phyloP scores from a whole-genome alignment of 1,140 invertebrate genomes.

The Scaptomyza montana region DNA sequence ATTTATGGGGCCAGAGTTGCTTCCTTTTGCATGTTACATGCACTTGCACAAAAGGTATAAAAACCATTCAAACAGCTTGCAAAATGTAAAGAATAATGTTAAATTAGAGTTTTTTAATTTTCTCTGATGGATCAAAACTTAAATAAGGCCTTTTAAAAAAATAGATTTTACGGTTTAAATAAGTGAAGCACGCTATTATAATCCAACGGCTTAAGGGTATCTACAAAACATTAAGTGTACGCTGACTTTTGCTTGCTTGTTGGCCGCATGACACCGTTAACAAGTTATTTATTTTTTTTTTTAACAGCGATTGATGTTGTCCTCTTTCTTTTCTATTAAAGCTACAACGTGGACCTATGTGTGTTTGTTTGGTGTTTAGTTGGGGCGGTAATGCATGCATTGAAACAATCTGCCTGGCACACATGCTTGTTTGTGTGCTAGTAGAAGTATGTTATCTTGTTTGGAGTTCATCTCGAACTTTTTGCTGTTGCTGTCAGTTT shows the following conservation, averaged over 20 bases:
- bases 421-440: not conserved
- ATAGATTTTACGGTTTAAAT: too few species aligned
- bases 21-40: too few species aligned
- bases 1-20: too few species aligned
- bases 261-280: constrained; percentile 38
- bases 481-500: constrained; percentile 41
- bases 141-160: too few species aligned
- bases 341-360: constrained; percentile 11
- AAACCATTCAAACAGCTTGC: too few species aligned
- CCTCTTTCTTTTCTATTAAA: constrained; percentile 12
- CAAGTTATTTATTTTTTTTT: constrained; percentile 30
- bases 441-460: constrained; percentile 1
- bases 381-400: constrained; percentile 19
- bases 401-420: constrained; percentile 15
- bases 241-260: constrained; percentile 3
- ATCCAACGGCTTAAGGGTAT: too few species aligned
- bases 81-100: too few species aligned
- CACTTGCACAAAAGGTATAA: too few species aligned
- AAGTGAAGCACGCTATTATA: too few species aligned
- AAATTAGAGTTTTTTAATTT: too few species aligned
- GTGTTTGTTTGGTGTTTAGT: not conserved
- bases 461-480: constrained; percentile 24
- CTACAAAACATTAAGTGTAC: too few species aligned
- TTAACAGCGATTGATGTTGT: constrained; percentile 39
- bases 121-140: too few species aligned